Evolutionary conservation across 2,888 invertebrate species (phyloP), one percentile per base, ranked within the genome.

Genomic region (Pycnomerus fuliginosus): DNA sequence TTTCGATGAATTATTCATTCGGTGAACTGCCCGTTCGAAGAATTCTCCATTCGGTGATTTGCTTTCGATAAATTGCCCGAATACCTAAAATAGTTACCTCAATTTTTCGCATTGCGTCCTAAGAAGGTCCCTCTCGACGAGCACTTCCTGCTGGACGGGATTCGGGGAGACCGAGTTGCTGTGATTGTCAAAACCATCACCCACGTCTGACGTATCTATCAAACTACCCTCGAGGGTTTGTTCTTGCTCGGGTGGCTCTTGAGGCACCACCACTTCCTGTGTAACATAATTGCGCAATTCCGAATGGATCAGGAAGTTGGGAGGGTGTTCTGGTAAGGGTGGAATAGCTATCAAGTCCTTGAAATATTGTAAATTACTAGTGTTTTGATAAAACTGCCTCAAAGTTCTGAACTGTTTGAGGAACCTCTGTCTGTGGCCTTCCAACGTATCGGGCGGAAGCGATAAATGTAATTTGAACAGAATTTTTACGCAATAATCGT

Each of bases 281-380:
- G 96, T 90, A 37, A 93, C 88, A 67, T 99, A 98, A 13, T 89
- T 89, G 38, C 90, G 85, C 63, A 99, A 83, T 68, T 97, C 97
- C 29, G 94, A 87, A 76, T 92, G 85, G 49, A 89, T 81, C 51
- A 94, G 76, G 75, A 99, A 98, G 73, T 99, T 98, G 0, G 98
- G 99, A 43, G 97, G 93, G 61, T 85, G 84, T 25, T 92, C 87
- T 2, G 98, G 97, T 62, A 99, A 75, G 23, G 87, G 81, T 2
- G 98, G 97, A 56, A 98, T 86, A 37, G 90, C 89, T 47, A 99
- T 91, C 30, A 99, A 79, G 70, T 93, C 91, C 65, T 94, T 90
- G 74, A 98, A 99, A 76, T 99, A 99, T 73, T 99, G 99, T 56
- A 98, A 79, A 58, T 89, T 94, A 64, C 89, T 86, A 7, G 95